Base-by-base conservation (phyloP, 2,888 invertebrate genomes). In the Sclerodermus sp. region DNA sequence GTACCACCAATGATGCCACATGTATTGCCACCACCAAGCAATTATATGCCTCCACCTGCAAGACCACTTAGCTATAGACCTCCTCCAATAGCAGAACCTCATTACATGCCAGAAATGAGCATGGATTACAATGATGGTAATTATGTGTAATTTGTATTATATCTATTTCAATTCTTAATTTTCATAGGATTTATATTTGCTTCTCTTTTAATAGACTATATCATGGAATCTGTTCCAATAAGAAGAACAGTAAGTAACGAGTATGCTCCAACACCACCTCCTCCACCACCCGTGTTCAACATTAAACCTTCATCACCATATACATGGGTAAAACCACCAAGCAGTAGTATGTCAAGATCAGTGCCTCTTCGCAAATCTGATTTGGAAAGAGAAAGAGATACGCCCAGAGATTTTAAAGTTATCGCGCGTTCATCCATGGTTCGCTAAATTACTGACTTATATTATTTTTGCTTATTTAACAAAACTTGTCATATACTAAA, bases 211-310 rank as follows among this genome's bases (percentile, higher is more conserved):
- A 5, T 5, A 74, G 74, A 73, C 62, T 77, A 73, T 53, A 49
- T 71, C 47, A 63, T 71, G 55, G 74, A 77, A 2, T 53, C 68
- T 8, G 58, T 68, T 36, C 66, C 71, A 9, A 53, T 78, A 42
- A 69, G 76, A 43, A 68, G 78, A 41, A 78, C 77, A 1, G 76
- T 79, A 1, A 77, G 59, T 48, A 77, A 77, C 45, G 76, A 77
- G 30, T 76, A 77, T 47, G 76, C 75, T n/a, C 74, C 77, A 9
- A 58, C 68, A 42, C 68, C 70, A 29, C 76, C 76, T 2, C 77
- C 76, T 1, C 77, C 77, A 38, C 77, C 74, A 34, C 76, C 77
- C 49, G 67, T 76, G 42, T 77, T 77, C 49, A 68, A 62, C 59
- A 65, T 78, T 55, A 75, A 74, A 49, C 63, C 74, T 15, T 48